A percentile compares a stretch with the other conserved stretches of the same genome.
phyloP scores from a whole-genome alignment of 2,888 invertebrate species.

The Sphaerophoria taeniata region DNA sequence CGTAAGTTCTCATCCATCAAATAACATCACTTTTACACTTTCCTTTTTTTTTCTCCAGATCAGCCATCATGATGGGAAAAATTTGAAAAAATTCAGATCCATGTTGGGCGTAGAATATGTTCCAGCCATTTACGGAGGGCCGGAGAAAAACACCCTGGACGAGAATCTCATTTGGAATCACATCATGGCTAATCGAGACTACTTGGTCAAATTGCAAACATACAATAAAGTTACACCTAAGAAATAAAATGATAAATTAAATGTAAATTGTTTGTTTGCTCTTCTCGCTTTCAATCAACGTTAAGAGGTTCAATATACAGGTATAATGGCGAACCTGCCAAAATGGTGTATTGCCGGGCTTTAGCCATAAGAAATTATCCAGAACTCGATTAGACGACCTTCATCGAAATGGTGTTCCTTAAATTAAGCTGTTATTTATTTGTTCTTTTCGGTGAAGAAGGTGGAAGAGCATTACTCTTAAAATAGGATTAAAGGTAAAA shows the following conservation, averaged over 20 bases:
- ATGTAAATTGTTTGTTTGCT: constrained; percentile 50
- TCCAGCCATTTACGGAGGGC: constrained; percentile 81
- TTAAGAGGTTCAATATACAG: constrained; percentile 36
- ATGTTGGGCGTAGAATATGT: constrained; percentile 79
- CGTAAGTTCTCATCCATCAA: constrained; percentile 74
- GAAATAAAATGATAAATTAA: constrained; percentile 52
- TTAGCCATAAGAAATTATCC: constrained; percentile 34
- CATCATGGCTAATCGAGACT: constrained; percentile 77
- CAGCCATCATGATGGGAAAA: constrained; percentile 79
- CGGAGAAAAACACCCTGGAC: constrained; percentile 78
- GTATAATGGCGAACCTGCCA: not conserved
- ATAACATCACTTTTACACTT: not conserved
- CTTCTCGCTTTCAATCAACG: constrained; percentile 58
- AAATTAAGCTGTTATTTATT: constrained; percentile 50
- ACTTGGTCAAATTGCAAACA: constrained; percentile 78
- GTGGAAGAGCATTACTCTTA: constrained; percentile 51
- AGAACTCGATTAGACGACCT: too few relatives aligned
- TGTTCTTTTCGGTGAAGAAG: not conserved
- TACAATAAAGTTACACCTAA: constrained; percentile 76
- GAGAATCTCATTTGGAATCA: constrained; percentile 78
- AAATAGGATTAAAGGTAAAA: constrained; percentile 71
- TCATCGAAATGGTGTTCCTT: not conserved
- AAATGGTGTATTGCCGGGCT: constrained; percentile 12
- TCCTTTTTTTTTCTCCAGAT: constrained; percentile 75
- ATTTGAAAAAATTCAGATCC: constrained; percentile 79